Conservation (phyloP, 1,140 invertebrate species). For the Psilanteris sp. region DNA sequence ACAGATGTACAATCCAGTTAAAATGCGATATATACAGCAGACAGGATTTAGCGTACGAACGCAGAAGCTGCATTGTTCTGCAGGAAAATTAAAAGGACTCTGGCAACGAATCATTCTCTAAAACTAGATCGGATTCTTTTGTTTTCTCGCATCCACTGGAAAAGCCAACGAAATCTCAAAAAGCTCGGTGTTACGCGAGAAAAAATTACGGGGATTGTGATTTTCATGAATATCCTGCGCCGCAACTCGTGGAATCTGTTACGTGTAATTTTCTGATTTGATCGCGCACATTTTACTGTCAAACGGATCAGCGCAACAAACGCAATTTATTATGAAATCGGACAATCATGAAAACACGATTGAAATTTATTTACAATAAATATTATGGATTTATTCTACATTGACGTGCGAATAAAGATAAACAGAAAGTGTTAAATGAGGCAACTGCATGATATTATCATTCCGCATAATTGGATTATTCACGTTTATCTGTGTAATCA, state of each 20-base stretch:
- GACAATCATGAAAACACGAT: not conserved
- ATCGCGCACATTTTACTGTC: not conserved
- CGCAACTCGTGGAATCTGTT: slow-evolving; percentile 6
- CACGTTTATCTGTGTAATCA: slow-evolving; percentile 36
- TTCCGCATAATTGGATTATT: slow-evolving; percentile 35
- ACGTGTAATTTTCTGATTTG: slow-evolving; percentile 36
- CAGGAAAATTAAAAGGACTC: slow-evolving; percentile 37
- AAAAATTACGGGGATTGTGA: slow-evolving; percentile 47
- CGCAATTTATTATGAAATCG: not conserved
- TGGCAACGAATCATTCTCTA: slow-evolving; percentile 49
- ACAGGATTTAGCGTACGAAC: slow-evolving; percentile 37
- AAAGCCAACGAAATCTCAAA: slow-evolving; percentile 53
- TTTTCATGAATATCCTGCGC: slow-evolving; percentile 17
- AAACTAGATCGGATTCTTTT: slow-evolving; percentile 53
- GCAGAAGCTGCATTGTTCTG: slow-evolving; percentile 37
- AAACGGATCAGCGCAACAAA: not conserved
- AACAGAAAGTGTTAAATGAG: slow-evolving; percentile 1
- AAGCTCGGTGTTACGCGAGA: slow-evolving; percentile 35
- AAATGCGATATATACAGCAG: slow-evolving; percentile 39
- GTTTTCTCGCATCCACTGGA: slow-evolving; percentile 34
- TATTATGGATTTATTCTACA: slow-evolving; percentile 1
- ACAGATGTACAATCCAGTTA: slow-evolving; percentile 36
- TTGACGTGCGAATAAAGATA: slow-evolving; percentile 29
- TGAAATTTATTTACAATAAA: slow-evolving; percentile 5
- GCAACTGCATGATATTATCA: slow-evolving; percentile 23